A percentile compares a stretch with the other conserved stretches of the same genome.
Conservation (phyloP, 2,888 invertebrate species). For the Sinohyriopsis cumingii region DNA sequence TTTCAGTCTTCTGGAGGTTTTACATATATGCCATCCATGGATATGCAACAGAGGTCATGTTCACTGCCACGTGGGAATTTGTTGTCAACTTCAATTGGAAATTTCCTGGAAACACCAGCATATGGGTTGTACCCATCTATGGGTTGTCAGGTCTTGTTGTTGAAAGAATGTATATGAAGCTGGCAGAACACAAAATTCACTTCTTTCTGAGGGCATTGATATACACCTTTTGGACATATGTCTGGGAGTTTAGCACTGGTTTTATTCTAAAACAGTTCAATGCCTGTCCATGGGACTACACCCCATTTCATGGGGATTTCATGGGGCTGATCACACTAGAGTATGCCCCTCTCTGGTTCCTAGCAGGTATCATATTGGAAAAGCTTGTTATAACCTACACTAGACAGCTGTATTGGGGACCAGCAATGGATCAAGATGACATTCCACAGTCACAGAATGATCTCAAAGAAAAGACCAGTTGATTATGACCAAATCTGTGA, state of each 20-base stretch:
- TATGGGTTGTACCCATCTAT: slow-evolving; percentile 75
- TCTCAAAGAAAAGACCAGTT: slow-evolving; percentile 10
- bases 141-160: slow-evolving; percentile 71
- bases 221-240: slow-evolving; percentile 72
- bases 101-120: slow-evolving; percentile 73
- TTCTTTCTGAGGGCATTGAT: slow-evolving; percentile 70
- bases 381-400: slow-evolving; percentile 56
- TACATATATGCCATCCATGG: slow-evolving; percentile 71
- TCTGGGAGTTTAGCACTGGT: slow-evolving; percentile 74
- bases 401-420: slow-evolving; percentile 57
- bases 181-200: slow-evolving; percentile 61
- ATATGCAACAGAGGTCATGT: slow-evolving; percentile 72
- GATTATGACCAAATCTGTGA: background rate
- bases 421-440: slow-evolving; percentile 11
- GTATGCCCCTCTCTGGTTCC: slow-evolving; percentile 74
- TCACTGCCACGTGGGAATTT: slow-evolving; percentile 75
- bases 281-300: slow-evolving; percentile 76
- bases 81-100: slow-evolving; percentile 70
- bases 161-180: slow-evolving; percentile 69
- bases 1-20: slow-evolving; percentile 55
- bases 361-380: slow-evolving; percentile 62
- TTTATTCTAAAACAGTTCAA: slow-evolving; percentile 72
- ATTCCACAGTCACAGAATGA: slow-evolving; percentile 11
- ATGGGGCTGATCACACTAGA: slow-evolving; percentile 74
- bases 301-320: slow-evolving; percentile 73